Conservation (phyloP, 2,113 vertebrate species). For the Talpa occidentalis region DNA sequence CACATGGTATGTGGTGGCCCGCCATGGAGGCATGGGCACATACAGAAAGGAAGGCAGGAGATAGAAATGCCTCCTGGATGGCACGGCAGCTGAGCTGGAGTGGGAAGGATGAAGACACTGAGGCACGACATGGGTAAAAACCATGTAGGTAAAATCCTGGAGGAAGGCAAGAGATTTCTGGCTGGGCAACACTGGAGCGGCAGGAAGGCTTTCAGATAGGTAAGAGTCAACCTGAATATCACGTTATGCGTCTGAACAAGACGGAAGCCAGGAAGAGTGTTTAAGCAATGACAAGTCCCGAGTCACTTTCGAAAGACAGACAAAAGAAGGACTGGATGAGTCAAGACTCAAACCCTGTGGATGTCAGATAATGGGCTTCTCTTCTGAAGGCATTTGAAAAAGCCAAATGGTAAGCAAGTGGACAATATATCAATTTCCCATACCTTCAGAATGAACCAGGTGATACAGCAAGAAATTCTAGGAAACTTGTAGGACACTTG, state of each 20-base stretch:
- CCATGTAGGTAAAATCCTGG: not conserved
- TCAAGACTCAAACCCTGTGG: constrained; percentile 4
- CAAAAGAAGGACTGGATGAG: not conserved
- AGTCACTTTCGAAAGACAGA: constrained; percentile 31
- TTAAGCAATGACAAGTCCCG: not conserved
- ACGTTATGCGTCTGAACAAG: not conserved
- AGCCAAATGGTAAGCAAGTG: not conserved
- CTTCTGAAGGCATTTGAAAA: not conserved
- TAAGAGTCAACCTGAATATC: not conserved
- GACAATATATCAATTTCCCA: not conserved
- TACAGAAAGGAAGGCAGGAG: not conserved
- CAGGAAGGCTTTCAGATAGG: not conserved
- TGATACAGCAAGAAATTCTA: not conserved
- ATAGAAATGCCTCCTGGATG: not conserved
- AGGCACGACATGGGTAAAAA: not conserved
- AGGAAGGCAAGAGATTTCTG: not conserved
- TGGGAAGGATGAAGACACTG: not conserved
- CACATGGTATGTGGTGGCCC: not conserved
- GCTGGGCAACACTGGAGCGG: not conserved
- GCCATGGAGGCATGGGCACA: not conserved
- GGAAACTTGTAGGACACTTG: not conserved
- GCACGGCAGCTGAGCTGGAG: not conserved
- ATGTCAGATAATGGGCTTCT: not conserved
- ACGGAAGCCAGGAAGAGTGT: not conserved
- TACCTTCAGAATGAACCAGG: not conserved